Base-by-base conservation (phyloP, 2,113 vertebrate species). In the Anguilla rostrata region DNA sequence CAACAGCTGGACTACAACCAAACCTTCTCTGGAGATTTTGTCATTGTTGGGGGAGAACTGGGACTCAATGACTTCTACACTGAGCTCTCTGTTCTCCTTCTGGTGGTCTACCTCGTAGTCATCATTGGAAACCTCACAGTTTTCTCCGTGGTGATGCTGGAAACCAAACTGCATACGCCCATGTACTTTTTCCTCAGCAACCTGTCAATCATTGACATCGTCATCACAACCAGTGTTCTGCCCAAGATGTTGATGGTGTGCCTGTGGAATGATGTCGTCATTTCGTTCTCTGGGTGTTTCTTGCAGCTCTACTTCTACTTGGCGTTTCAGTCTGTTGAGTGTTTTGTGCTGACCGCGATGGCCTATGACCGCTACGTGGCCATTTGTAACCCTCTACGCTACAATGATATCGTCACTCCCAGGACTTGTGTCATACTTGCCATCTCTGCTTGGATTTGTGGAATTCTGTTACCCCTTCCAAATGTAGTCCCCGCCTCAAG, bases 291-390 rank as follows among this genome's bases (percentile, higher is more conserved):
- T 0, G 87, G 80, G 53, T 92, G 91, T 43, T 84, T 89, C n/a
- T 34, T 39, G 4, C 89, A 91, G 63, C 39, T 88, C 43, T 89
- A 80, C 83, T 78, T 89, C 16, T 85, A 87, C 39, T 60, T 90
- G 11, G 22, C 87, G 3, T 87, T 90, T 20, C 83, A 88, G 22
- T 87, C 85, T 0, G 63, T 85, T 0, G 88, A 90, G 39, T 87
- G 84, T 56, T 84, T 90, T 41, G 78, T 91, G 0, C 91, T 94
- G 3, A 34, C 90, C 39, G 88, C 91, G 22, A 94, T 94, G 92
- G 92, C 91, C 0, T 81, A 91, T 14, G 93, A 94, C 83, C 91
- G 93, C 84, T 93, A 94, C 8, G 87, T 90, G 60, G 93, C 93
- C 0, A 94, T 94, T 80, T 92, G 92, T 83, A 88, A 92, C 60